phyloP scores from a whole-genome alignment of 2,888 invertebrate species.

The Dryococelus australis region DNA sequence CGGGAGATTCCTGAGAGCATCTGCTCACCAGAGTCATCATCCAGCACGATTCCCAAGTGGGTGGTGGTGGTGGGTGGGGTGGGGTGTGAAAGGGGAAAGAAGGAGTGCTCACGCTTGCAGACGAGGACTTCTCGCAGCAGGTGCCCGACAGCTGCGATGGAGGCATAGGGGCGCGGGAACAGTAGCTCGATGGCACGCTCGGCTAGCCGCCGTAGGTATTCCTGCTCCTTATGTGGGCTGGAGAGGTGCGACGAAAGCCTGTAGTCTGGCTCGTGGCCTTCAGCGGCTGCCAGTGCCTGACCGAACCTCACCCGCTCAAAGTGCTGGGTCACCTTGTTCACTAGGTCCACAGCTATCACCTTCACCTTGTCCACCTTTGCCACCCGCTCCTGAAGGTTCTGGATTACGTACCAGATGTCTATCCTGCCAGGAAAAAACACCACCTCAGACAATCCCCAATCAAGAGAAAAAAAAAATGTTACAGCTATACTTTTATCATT shows the following conservation, averaged over 20 bases:
- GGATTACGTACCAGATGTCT: conserved; percentile 83
- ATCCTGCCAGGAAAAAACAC: conserved; percentile 51
- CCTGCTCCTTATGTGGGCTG: conserved; percentile 76
- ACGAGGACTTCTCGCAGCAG: conserved; percentile 84
- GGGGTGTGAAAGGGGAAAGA: no score
- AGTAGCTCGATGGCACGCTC: conserved; percentile 83
- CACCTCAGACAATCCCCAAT: background rate
- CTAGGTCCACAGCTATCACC: conserved; percentile 82
- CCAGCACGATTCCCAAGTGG: no score
- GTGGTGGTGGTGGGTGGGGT: no score
- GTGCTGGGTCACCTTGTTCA: conserved; percentile 81
- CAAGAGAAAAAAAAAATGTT: background rate
- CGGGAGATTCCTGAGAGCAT: no score
- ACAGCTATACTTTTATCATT: no score
- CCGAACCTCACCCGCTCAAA: conserved; percentile 85
- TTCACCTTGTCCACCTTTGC: conserved; percentile 81
- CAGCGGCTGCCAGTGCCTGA: conserved; percentile 69
- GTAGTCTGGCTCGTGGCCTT: conserved; percentile 62
- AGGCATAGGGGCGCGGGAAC: conserved; percentile 81
- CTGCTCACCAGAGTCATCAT: no score
- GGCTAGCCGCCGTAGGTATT: conserved; percentile 81
- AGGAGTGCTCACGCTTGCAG: conserved; percentile 74
- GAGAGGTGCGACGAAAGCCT: conserved; percentile 77
- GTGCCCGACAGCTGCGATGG: conserved; percentile 75
- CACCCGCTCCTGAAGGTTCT: conserved; percentile 76